Conservation (phyloP, 2,113 vertebrate species). For the Fulmarus glacialis region DNA sequence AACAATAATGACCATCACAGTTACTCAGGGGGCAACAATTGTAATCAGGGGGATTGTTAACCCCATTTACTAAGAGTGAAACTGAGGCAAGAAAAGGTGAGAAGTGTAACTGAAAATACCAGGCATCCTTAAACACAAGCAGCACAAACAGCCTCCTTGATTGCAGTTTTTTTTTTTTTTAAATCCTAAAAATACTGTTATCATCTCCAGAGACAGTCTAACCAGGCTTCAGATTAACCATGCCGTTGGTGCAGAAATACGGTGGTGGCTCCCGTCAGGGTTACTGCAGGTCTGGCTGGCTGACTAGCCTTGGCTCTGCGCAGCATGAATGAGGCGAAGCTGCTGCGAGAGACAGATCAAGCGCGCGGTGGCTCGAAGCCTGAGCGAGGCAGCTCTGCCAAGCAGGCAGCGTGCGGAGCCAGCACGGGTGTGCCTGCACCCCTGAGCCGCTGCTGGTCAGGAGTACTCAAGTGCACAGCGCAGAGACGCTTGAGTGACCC, state of each 20-base stretch:
- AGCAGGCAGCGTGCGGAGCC: not conserved
- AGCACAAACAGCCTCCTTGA: not conserved
- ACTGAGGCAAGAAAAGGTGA: not conserved
- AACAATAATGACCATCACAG: not conserved
- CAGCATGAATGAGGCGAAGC: rapidly evolving
- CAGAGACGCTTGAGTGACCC: not conserved
- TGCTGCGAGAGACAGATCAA: rapidly evolving
- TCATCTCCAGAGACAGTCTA: rapidly evolving
- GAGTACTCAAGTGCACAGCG: not conserved
- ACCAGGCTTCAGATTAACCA: not conserved
- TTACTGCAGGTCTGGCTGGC: not conserved
- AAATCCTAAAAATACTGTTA: not conserved
- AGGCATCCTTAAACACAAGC: not conserved
- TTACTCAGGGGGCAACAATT: not conserved
- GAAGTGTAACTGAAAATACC: not conserved
- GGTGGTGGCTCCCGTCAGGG: rapidly evolving
- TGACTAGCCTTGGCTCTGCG: rapidly evolving
- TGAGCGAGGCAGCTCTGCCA: not conserved
- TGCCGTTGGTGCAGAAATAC: rapidly evolving
- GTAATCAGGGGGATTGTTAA: not conserved
- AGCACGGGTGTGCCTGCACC: not conserved
- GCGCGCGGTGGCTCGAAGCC: rapidly evolving
- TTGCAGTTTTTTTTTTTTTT: not conserved
- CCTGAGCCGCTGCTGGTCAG: not conserved
- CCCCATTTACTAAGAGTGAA: not conserved